Conservation (phyloP, 2,888 invertebrate genomes). For the Leptinotarsa juncta region DNA sequence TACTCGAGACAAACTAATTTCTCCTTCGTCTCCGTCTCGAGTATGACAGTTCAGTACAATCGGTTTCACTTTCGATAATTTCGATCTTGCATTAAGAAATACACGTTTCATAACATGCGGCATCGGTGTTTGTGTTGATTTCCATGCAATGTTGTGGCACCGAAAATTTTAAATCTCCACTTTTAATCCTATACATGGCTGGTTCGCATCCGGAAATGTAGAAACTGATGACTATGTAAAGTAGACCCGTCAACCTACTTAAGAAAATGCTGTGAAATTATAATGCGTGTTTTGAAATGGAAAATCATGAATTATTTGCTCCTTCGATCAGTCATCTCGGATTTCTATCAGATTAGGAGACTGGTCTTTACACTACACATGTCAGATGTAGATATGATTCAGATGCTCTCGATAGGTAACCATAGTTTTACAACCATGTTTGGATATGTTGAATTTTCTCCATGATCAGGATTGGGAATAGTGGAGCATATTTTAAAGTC, state of each 20-base stretch:
- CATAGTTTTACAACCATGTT: too few species aligned
- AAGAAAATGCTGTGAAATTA: conserved; percentile 15
- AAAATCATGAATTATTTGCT: conserved; percentile 10
- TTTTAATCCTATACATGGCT: conserved; percentile 3
- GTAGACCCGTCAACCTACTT: conserved; percentile 13
- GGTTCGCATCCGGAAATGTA: conserved; percentile 11
- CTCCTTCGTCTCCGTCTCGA: neutral
- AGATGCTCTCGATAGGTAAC: neutral
- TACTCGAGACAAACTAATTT: neutral
- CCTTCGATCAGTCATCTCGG: neutral
- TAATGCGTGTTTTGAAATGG: conserved; percentile 5
- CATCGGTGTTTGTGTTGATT: neutral
- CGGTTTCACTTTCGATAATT: conserved; percentile 18
- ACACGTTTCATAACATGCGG: conserved; percentile 6
- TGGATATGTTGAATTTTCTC: neutral
- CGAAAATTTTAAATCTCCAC: neutral
- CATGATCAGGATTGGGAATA: too few species aligned
- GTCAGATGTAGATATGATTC: neutral
- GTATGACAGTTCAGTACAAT: neutral
- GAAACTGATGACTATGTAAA: conserved; percentile 17
- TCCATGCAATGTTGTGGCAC: neutral
- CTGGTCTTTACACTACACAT: neutral
- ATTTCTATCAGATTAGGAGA: neutral
- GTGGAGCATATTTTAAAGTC: too few species aligned
- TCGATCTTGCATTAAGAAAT: conserved; percentile 13